Conservation (phyloP, 2,888 invertebrate genomes). For the Lasioglossum figueresi region DNA sequence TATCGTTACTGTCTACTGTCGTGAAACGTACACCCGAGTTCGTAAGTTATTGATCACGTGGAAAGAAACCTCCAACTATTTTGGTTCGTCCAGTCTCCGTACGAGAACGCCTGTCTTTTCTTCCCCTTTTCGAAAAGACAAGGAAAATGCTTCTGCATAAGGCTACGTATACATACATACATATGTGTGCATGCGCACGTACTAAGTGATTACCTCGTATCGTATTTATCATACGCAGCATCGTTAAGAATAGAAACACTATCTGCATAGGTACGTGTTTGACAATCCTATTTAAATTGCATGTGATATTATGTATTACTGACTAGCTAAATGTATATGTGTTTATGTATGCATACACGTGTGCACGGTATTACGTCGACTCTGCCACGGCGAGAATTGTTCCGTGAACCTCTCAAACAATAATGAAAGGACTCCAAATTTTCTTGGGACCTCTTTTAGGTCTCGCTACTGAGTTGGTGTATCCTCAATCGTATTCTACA, state of each 20-base stretch:
- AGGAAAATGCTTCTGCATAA: constrained; percentile 27
- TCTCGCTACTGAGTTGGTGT: not conserved
- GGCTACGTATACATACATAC: constrained; percentile 5
- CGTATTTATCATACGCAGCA: constrained; percentile 50
- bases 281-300: constrained; percentile 83
- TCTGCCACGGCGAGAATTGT: not conserved
- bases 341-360: constrained; percentile 1
- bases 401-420: not conserved
- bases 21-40: not conserved
- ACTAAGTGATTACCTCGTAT: constrained; percentile 53
- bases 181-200: constrained; percentile 46
- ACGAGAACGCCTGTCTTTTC: not conserved
- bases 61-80: not conserved
- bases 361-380: constrained; percentile 4
- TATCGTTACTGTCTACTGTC: not conserved
- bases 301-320: constrained; percentile 80
- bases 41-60: not conserved
- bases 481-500: not conserved
- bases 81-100: constrained; percentile 26
- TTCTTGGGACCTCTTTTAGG: not conserved
- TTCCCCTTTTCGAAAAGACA: not conserved
- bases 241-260: constrained; percentile 59
- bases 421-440: not conserved
- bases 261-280: constrained; percentile 79
- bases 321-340: constrained; percentile 47